Base-by-base conservation (phyloP, 2,113 vertebrate species). In the Bubalus kerabau region DNA sequence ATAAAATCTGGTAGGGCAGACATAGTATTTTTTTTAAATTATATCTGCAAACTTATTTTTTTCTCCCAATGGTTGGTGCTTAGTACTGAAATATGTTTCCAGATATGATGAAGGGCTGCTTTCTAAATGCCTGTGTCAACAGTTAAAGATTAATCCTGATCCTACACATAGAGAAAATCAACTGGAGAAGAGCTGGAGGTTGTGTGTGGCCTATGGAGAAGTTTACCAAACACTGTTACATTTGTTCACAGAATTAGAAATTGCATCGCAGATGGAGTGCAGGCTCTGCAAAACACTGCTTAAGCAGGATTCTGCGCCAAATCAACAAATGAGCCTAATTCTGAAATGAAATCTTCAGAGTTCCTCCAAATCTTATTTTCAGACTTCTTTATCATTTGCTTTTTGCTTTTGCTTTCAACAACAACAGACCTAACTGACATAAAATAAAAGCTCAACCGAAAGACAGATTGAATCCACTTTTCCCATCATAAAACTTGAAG, bases 51-150 rank as follows among this genome's bases (percentile, higher is more conserved):
- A 60, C 64, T 46, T 19, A 40, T 7, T 85, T 78, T 80, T 74
- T 46, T 36, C 89, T 71, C 87, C 78, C 21, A 43, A 1, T 6
- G 32, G 59, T 71, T 90, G 2, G 0, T 85, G 74, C 92, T 85
- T 48, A 56, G 23, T 71, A 28, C 67, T 46, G 56, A 96, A 97
- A 94, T 82, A 74, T 56, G 85, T 87, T 92, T 96, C 95, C 10
- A 8, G 60, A 91, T 40, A 87, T 28, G 76, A 62, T 19, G 62
- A 50, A 92, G 92, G 48, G 80, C 89, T 95, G 74, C 96, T 87
- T 96, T 96, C 92, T 76, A 81, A 92, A 59, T 23, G 81, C 52
- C 71, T 67, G 62, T 94, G 96, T 94, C 92, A 96, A 95, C 92
- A 96, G 62, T 88, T 89, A 30, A 83, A 96, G 71, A 94, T 92